These are phyloP conservation scores for Trilocha varians DNA, from an alignment of 2,888 invertebrate species.

Conservation along the genomic window DNA sequence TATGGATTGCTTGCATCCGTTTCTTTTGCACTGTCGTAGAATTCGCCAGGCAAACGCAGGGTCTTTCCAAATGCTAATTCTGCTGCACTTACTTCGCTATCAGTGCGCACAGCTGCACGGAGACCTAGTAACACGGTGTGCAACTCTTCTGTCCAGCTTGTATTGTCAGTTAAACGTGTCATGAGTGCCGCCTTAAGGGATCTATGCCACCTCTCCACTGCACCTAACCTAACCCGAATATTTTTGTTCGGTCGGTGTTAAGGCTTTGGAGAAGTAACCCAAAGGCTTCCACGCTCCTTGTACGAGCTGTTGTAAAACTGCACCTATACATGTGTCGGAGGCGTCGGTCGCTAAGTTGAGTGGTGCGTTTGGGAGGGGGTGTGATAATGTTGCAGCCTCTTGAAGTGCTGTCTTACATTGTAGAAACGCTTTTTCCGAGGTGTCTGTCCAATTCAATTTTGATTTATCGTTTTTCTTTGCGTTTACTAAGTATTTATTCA, in stretches of 20 bases:
- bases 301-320: conserved; percentile 8
- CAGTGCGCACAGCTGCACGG: too few relatives aligned
- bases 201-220: too few relatives aligned
- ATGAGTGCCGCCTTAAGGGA: too few relatives aligned
- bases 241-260: conserved; percentile 6
- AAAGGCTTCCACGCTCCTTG: conserved; percentile 6
- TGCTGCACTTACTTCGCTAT: too few relatives aligned
- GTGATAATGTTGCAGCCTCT: conserved; percentile 8
- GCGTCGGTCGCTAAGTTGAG: conserved; percentile 10
- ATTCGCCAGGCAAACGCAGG: too few relatives aligned
- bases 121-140: too few relatives aligned
- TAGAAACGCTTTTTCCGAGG: conserved; percentile 5
- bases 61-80: too few relatives aligned
- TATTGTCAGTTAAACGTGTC: too few relatives aligned
- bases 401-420: conserved; percentile 3
- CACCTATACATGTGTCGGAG: conserved; percentile 9
- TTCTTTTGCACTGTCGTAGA: too few relatives aligned
- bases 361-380: conserved; percentile 5
- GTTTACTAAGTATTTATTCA: conserved; percentile 7
- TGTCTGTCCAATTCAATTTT: conserved; percentile 3
- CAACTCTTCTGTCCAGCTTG: too few relatives aligned
- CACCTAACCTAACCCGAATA: conserved; percentile 10
- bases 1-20: too few relatives aligned
- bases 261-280: conserved; percentile 8
- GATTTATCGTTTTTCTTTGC: conserved; percentile 8